phyloP scores from a whole-genome alignment of 1,140 invertebrate species.

The Drosophila carrolli region DNA sequence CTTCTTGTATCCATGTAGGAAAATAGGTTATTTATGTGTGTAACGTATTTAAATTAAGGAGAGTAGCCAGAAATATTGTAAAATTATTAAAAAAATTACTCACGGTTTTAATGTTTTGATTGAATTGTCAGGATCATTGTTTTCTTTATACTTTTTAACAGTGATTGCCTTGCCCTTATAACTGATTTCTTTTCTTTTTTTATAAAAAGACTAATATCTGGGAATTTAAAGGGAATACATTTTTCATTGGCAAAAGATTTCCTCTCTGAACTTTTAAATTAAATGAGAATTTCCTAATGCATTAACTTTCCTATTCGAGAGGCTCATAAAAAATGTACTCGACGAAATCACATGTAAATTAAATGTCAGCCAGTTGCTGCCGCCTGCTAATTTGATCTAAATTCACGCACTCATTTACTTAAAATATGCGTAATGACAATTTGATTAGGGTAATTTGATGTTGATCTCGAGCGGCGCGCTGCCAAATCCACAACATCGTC shows the following conservation, averaged over 20 bases:
- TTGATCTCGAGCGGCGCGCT: conserved; percentile 65
- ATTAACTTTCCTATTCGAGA: conserved; percentile 3
- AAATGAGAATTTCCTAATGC: neutral
- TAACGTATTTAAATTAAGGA: neutral
- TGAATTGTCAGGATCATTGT: too few species aligned
- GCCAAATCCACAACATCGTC: conserved; percentile 48
- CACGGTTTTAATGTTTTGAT: too few species aligned
- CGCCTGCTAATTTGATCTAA: conserved; percentile 65
- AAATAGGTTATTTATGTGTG: neutral
- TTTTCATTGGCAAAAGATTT: too few species aligned
- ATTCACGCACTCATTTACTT: conserved; percentile 77
- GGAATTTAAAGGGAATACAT: neutral
- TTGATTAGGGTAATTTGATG: conserved; percentile 80
- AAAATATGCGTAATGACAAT: conserved; percentile 79
- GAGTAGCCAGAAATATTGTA: too few species aligned
- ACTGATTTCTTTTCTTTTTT: too few species aligned
- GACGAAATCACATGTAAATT: conserved; percentile 51
- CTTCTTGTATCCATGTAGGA: neutral
- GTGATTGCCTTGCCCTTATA: too few species aligned
- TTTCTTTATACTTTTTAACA: too few species aligned
- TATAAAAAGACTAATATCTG: neutral
- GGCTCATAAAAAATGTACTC: conserved; percentile 32
- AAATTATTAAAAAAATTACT: too few species aligned
- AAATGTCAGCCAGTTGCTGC: conserved; percentile 37
- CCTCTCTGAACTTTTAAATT: conserved; percentile 3